Percentiles rank a stretch among this genome's conserved stretches.
Evolutionary conservation across 2,113 vertebrate species (phyloP).

Genomic region (Phrynosoma platyrhinos): DNA sequence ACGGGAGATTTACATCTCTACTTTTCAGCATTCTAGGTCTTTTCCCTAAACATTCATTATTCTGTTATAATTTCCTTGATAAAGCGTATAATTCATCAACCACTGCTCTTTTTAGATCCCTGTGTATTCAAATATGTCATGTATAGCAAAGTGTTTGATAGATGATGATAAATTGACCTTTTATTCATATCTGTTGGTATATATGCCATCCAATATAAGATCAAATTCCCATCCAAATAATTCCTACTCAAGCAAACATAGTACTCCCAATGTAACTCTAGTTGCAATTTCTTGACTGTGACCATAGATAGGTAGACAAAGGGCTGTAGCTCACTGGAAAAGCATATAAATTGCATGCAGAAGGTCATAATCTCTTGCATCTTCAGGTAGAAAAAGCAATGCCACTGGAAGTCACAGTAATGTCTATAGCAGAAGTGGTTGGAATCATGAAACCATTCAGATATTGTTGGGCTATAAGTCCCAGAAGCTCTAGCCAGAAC

Average conservation of each 20-base stretch:
- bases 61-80: constrained; percentile 36
- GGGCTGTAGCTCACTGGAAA: not conserved
- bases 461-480: too few relatives aligned
- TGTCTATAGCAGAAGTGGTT: too few relatives aligned
- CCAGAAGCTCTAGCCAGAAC: too few relatives aligned
- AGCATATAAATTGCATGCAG: not conserved
- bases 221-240: not conserved
- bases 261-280: too few relatives aligned
- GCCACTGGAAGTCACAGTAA: too few relatives aligned
- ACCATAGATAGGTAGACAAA: not conserved
- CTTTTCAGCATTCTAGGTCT: constrained; percentile 24
- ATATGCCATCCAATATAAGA: not conserved
- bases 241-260: not conserved
- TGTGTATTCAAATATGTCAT: not conserved
- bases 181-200: not conserved
- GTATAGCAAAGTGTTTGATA: not conserved
- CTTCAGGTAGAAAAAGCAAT: not conserved
- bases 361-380: not conserved
- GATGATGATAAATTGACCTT: not conserved
- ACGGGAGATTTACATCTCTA: constrained; percentile 29
- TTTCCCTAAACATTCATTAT: constrained; percentile 21
- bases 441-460: too few relatives aligned
- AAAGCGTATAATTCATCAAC: constrained; percentile 33
- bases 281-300: too few relatives aligned
- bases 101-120: constrained; percentile 20